Conservation (phyloP, 2,888 invertebrate species). For the Trachelus iudaicus region DNA sequence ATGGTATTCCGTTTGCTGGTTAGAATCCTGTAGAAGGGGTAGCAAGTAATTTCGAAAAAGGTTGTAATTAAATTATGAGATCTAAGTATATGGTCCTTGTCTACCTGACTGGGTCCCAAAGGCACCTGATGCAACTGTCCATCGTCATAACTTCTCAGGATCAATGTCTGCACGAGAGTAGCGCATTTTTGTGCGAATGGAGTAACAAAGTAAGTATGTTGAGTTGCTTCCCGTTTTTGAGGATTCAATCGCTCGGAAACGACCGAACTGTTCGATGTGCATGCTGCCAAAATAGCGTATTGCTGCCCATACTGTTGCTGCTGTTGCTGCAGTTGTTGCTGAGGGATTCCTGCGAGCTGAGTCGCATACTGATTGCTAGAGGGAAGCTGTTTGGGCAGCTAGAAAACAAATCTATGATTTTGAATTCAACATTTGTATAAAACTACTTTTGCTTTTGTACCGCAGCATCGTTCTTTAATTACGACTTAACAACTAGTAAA, state of each 20-base stretch:
- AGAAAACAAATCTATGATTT: neutral
- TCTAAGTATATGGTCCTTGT: neutral
- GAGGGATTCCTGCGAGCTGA: neutral
- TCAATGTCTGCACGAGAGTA: slow-evolving; percentile 1
- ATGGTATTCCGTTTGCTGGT: slow-evolving; percentile 9
- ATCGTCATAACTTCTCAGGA: neutral
- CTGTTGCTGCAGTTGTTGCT: slow-evolving; percentile 1
- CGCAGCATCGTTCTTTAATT: neutral
- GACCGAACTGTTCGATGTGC: neutral
- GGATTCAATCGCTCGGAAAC: neutral
- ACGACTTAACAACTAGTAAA: neutral
- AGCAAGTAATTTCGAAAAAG: neutral
- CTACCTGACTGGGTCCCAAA: neutral
- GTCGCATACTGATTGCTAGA: neutral
- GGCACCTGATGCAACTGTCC: neutral
- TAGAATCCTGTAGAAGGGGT: neutral
- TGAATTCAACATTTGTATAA: neutral
- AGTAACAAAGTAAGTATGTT: neutral
- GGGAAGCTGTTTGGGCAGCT: neutral
- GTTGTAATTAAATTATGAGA: neutral
- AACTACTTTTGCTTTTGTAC: neutral
- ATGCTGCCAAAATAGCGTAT: slow-evolving; percentile 9
- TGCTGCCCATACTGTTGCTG: slow-evolving; percentile 14
- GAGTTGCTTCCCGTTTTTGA: neutral
- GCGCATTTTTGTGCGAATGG: slow-evolving; percentile 3